Conservation (phyloP, 2,797 vertebrate species). For the Schizothorax lantsangensis region DNA sequence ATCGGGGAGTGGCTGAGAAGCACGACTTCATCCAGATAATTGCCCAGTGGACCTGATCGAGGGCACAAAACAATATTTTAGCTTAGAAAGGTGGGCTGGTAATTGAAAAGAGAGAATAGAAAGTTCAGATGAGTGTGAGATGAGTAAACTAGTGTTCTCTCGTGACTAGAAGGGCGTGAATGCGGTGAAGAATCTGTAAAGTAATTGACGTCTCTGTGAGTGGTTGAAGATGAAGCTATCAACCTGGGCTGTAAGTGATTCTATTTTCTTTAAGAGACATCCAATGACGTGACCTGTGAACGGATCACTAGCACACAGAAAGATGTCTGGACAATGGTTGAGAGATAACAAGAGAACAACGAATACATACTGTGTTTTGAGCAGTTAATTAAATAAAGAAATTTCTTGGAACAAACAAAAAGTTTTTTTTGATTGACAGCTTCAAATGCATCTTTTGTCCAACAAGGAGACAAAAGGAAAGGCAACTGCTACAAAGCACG, state of each 20-base stretch:
- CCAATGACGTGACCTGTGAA: neutral
- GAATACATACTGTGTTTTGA: neutral
- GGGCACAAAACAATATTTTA: conserved; percentile 20
- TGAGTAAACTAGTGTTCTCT: conserved; percentile 5
- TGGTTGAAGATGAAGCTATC: conserved; percentile 28
- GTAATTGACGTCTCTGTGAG: conserved; percentile 23
- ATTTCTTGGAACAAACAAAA: neutral
- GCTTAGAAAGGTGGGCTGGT: neutral
- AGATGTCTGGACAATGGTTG: neutral
- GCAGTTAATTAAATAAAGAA: neutral
- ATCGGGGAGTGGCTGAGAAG: conserved; percentile 15
- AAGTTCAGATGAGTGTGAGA: conserved; percentile 13
- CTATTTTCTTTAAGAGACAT: conserved; percentile 3
- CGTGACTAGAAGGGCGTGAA: neutral
- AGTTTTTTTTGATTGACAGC: neutral
- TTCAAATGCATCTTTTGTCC: neutral
- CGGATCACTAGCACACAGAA: neutral
- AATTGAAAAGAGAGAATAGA: conserved; percentile 12
- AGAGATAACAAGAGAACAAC: neutral
- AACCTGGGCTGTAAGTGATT: conserved; percentile 9
- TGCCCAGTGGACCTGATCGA: conserved; percentile 6
- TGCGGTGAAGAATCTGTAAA: neutral
- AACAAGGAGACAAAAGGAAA: conserved; percentile 13
- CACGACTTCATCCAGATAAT: conserved; percentile 33
- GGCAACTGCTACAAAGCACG: neutral